A percentile compares a stretch with the other conserved stretches of the same genome.
These are phyloP conservation scores for Drosophila atripex DNA, from an alignment of 2,888 invertebrate species.

Conservation along the genomic window DNA sequence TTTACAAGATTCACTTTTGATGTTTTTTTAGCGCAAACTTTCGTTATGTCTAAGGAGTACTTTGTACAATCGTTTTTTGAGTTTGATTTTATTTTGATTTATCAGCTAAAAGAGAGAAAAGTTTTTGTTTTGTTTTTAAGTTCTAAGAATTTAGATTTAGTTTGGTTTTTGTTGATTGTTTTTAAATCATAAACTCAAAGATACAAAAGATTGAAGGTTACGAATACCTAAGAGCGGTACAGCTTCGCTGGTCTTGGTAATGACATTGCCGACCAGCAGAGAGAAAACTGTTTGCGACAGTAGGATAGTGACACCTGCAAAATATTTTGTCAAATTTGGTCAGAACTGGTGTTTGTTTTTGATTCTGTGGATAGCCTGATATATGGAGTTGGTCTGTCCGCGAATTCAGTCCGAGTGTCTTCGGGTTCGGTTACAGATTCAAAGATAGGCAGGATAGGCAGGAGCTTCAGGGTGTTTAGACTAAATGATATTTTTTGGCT, in stretches of 20 bases:
- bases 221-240: conserved; percentile 97
- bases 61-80: conserved; percentile 55
- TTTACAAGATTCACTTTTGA: conserved; percentile 62
- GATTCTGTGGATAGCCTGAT: background rate
- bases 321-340: conserved; percentile 82
- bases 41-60: conserved; percentile 44
- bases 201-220: conserved; percentile 42
- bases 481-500: conserved; percentile 81
- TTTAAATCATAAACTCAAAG: conserved; percentile 55
- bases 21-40: conserved; percentile 44
- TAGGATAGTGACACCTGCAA: conserved; percentile 99
- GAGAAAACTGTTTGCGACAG: conserved; percentile 99
- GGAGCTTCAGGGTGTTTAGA: conserved; percentile 31
- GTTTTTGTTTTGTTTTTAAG: conserved; percentile 49
- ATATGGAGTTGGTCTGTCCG: conserved; percentile 6
- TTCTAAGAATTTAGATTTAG: conserved; percentile 53
- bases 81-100: conserved; percentile 49
- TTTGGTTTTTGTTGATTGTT: conserved; percentile 34
- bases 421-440: conserved; percentile 8
- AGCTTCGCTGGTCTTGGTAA: conserved; percentile 99
- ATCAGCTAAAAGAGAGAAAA: conserved; percentile 73
- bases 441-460: conserved; percentile 1
- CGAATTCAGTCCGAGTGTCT: conserved; percentile 24
- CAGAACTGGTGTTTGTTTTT: conserved; percentile 27
- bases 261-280: conserved; percentile 99